Evolutionary conservation across 2,797 vertebrate species (phyloP).

Genomic region (Diglossa cyanea): DNA sequence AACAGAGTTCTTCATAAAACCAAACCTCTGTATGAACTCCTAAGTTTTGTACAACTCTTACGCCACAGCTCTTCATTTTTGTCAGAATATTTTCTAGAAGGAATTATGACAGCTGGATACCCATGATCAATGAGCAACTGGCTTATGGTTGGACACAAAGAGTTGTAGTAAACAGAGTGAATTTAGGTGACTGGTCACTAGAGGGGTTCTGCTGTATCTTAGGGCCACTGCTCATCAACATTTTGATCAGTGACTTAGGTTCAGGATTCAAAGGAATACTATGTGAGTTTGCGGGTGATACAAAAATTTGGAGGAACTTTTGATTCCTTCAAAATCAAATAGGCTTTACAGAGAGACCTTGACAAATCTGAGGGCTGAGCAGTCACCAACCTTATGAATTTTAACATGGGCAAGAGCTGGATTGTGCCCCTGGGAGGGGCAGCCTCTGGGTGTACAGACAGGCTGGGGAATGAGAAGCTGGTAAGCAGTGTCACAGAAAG

Average conservation of each 20-base stretch:
- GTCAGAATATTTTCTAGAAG: not conserved
- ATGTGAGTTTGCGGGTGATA: accelerated
- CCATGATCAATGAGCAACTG: not conserved
- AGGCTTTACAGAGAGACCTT: not conserved
- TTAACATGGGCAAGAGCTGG: not conserved
- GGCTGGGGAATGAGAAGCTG: not conserved
- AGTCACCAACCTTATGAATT: not conserved
- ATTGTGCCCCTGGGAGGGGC: not conserved
- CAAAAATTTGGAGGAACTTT: too few species aligned
- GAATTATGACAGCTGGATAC: not conserved
- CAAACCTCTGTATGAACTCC: not conserved
- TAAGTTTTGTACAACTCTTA: not conserved
- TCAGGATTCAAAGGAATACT: not conserved
- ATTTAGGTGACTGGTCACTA: not conserved
- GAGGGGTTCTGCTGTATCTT: not conserved
- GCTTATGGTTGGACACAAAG: not conserved
- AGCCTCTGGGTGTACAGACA: not conserved
- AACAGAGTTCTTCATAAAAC: not conserved
- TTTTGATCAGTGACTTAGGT: not conserved
- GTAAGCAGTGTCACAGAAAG: not conserved
- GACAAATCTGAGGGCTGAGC: accelerated
- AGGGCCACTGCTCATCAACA: not conserved
- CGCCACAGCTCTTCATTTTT: not conserved
- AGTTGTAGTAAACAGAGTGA: not conserved
- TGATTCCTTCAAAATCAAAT: not conserved